Percentiles rank a stretch among this genome's conserved stretches.
Evolutionary conservation across 2,797 vertebrate species (phyloP).

Genomic region (Heteromormyrus szaboi): DNA sequence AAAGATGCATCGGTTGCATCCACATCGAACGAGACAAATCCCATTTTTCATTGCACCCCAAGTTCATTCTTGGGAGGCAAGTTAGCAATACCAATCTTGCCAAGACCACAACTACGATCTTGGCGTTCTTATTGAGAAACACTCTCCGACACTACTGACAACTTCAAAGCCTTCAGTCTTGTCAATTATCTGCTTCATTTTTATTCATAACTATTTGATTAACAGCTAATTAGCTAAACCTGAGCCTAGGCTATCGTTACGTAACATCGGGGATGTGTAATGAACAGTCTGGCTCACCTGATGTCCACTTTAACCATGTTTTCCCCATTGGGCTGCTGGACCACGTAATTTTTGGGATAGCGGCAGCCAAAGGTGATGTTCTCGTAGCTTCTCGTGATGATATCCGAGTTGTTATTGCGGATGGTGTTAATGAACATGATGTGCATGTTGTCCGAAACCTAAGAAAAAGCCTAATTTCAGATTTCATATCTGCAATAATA

Average conservation of each 20-base stretch:
- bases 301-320: conserved; percentile 65
- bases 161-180: not conserved
- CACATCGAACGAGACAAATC: not conserved
- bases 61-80: not conserved
- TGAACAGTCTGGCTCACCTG: conserved; percentile 41
- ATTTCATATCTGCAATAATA: not conserved
- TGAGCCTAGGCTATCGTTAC: not conserved
- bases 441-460: conserved; percentile 61
- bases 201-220: not conserved
- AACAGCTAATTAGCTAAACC: not conserved
- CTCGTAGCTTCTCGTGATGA: conserved; percentile 65
- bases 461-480: not conserved
- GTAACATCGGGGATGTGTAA: not conserved
- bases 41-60: not conserved
- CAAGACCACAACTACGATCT: not conserved
- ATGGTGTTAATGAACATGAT: conserved; percentile 70
- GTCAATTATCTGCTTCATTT: not conserved
- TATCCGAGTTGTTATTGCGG: conserved; percentile 62
- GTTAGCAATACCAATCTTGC: not conserved
- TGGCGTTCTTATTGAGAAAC: not conserved
- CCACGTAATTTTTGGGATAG: conserved; percentile 68
- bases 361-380: conserved; percentile 71
- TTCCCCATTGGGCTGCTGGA: conserved; percentile 59
- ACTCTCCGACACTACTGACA: not conserved
- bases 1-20: not conserved